Evolutionary conservation across 2,888 invertebrate species (phyloP), one percentile per base, ranked within the genome.

Genomic region (Iselma pallidipennis): DNA sequence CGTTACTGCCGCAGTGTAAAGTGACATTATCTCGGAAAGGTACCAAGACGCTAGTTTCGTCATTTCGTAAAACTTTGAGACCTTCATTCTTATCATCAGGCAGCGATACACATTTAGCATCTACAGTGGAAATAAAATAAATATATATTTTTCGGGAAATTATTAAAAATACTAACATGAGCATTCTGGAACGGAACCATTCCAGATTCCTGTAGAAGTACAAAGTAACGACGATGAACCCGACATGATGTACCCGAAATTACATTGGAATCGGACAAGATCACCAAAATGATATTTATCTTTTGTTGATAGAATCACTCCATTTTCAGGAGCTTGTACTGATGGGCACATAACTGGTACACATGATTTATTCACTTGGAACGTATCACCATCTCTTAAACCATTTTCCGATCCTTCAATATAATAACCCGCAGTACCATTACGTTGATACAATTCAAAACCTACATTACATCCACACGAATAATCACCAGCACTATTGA

Each of bases 21-120:
- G 95, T 95, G 0, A 95, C 95, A 78, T 96, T 96, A 72, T 94
- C 93, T 75, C 91, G 89, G 82, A 95, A 96, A 1, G 95, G 93
- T 21, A 96, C 90, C 37, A 95, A 81, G 12, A 94, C 92, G 69
- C 92, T 94, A 66, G 92, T 90, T 59, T 90, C 90, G 76, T 95
- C 92, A 6, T 89, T 87, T 68, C 94, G 85, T 42, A 91, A 84
- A 0, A 95, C 89, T 55, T 88, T 85, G 1, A 96, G 82, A 0
- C 95, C 95, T 80, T 95, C 95, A 66, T 90, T 88, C 78, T 93
- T 94, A 74, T 95, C 94, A 76, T 95, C 95, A 14, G 94, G 92
- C 55, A 96, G 82, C 0, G 94, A 93, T 14, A 95, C 94, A 79
- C 95, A 96, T 75, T 93, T 90, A 31, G 95, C 95, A 85, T 92